A percentile compares a stretch with the other conserved stretches of the same genome.
Conservation (phyloP, 2,888 invertebrate genomes). For the Xanthorhoe designata region DNA sequence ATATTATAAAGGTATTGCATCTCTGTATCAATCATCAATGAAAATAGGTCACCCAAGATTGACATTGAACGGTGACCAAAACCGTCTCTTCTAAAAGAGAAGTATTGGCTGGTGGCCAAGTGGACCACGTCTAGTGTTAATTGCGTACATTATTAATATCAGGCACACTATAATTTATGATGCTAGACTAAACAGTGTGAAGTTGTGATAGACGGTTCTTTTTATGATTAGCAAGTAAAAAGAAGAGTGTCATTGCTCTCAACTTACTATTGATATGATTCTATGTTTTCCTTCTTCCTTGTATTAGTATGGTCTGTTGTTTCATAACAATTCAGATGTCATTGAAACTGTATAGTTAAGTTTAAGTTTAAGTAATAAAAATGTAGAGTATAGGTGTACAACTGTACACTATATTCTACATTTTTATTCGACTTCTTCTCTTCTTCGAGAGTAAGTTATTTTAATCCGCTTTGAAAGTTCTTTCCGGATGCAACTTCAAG, state of each 20-base stretch:
- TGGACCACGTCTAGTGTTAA: conserved; percentile 55
- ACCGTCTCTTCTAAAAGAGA: conserved; percentile 58
- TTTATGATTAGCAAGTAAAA: conserved; percentile 13
- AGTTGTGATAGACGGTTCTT: conserved; percentile 3
- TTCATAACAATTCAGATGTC: no score
- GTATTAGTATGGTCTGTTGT: no score
- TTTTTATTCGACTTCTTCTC: no score
- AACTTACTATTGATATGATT: not conserved
- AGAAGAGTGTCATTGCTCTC: not conserved
- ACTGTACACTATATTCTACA: no score
- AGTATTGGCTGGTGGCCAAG: conserved; percentile 64
- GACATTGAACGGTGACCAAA: conserved; percentile 71
- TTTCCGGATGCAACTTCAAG: conserved; percentile 26
- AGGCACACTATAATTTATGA: conserved; percentile 29
- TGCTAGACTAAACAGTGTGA: conserved; percentile 38
- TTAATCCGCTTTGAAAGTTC: conserved; percentile 8
- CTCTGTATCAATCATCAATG: conserved; percentile 36
- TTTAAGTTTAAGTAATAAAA: no score
- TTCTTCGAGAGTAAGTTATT: not conserved
- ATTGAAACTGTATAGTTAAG: no score
- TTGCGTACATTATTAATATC: conserved; percentile 29
- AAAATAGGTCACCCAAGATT: conserved; percentile 66
- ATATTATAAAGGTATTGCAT: conserved; percentile 19
- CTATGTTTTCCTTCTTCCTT: not conserved
- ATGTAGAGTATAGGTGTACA: no score